Conservation (phyloP, 1,140 invertebrate species). For the Vanessa tameamea region DNA sequence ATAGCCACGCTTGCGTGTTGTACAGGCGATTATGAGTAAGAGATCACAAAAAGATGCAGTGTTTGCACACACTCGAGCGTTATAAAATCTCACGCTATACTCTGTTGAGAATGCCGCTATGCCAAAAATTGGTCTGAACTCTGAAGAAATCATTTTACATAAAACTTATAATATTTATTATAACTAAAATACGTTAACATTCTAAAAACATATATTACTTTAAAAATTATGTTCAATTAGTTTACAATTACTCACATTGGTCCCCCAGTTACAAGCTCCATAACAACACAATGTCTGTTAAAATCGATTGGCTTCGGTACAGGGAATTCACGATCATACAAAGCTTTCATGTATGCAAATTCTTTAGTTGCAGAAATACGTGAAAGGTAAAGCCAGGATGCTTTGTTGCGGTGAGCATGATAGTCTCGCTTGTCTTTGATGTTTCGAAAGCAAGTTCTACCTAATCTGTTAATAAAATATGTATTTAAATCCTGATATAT, state of each 20-base stretch:
- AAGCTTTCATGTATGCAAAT: conserved; percentile 98
- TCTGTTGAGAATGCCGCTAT: no score
- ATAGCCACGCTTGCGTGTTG: no score
- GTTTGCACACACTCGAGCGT: no score
- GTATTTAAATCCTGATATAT: no score
- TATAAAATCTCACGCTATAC: no score
- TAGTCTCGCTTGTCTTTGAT: conserved; percentile 98
- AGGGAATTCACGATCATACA: conserved; percentile 94
- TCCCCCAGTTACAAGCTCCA: conserved; percentile 93
- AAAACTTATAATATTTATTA: no score
- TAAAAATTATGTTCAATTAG: background rate
- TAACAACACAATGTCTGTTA: conserved; percentile 97
- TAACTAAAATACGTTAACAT: no score
- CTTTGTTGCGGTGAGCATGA: conserved; percentile 92
- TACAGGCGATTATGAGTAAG: no score
- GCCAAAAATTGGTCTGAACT: no score
- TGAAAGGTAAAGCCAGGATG: conserved; percentile 99
- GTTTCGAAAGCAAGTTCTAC: conserved; percentile 97
- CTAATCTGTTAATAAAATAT: conserved; percentile 83
- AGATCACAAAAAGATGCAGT: no score
- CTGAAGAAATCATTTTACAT: no score
- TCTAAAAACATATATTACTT: no score
- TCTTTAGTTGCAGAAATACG: conserved; percentile 98
- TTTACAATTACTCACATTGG: conserved; percentile 83
- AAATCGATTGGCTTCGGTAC: conserved; percentile 97